phyloP scores from a whole-genome alignment of 2,113 vertebrate genomes.

The Macquaria australasica region DNA sequence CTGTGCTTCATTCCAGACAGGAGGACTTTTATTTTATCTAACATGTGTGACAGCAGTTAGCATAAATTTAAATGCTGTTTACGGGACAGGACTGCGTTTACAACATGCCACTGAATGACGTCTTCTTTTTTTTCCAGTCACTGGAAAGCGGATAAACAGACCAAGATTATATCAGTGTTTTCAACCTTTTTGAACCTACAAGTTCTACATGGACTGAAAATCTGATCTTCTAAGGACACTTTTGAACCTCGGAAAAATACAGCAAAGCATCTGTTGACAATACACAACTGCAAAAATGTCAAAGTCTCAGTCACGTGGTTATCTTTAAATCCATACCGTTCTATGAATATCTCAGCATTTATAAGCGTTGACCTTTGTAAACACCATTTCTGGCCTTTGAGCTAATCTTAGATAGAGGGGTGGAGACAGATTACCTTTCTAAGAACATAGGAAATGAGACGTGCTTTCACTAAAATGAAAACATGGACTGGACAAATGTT shows the following conservation, averaged over 20 bases:
- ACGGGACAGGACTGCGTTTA: background rate
- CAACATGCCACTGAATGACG: background rate
- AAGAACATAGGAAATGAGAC: background rate
- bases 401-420: background rate
- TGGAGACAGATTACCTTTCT: background rate
- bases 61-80: background rate
- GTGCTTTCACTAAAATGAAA: slow-evolving; percentile 1
- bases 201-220: background rate
- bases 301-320: background rate
- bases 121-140: background rate
- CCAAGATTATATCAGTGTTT: background rate
- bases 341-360: slow-evolving; percentile 7
- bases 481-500: background rate
- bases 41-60: background rate
- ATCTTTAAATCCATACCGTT: slow-evolving; percentile 23
- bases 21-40: background rate
- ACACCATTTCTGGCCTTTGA: slow-evolving; percentile 28
- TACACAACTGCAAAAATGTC: background rate
- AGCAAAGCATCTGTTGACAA: background rate
- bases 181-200: background rate
- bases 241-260: background rate
- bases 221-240: background rate
- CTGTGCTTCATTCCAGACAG: background rate
- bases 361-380: slow-evolving; percentile 23
- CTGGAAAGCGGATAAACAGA: background rate